phyloP scores from a whole-genome alignment of 2,113 vertebrate species.

The Phrynosoma blainvillii region DNA sequence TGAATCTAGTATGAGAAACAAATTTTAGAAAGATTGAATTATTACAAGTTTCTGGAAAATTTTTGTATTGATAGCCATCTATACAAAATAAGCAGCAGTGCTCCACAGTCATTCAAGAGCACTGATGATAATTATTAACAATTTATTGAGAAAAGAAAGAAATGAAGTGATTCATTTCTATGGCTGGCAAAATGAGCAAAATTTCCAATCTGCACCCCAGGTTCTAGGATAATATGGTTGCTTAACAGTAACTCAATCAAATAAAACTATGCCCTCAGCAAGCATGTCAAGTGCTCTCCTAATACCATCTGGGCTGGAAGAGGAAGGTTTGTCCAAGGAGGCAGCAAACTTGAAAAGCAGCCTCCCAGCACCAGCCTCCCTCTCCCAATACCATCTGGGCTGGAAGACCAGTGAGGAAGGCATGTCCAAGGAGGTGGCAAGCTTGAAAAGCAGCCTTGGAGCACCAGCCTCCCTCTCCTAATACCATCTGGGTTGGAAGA shows the following conservation, averaged over 20 bases:
- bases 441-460: no score
- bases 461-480: no score
- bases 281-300: not conserved
- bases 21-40: conserved; percentile 6
- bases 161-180: not conserved
- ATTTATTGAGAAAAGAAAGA: not conserved
- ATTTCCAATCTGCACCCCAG: not conserved
- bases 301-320: no score
- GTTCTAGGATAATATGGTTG: not conserved
- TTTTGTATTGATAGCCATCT: not conserved
- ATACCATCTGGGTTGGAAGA: no score
- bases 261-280: not conserved
- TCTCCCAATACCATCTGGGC: no score
- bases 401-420: no score
- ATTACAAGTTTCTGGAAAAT: not conserved
- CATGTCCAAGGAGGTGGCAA: no score
- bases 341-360: no score
- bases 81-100: not conserved
- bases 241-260: not conserved
- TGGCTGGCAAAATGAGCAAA: not conserved
- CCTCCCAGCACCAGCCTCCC: no score
- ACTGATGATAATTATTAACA: conserved; percentile 18
- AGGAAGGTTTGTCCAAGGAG: no score
- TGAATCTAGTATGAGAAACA: conserved; percentile 7
- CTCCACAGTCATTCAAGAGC: not conserved